Evolutionary conservation across 2,797 vertebrate genomes (phyloP).

Genomic region (Tapera naevia): DNA sequence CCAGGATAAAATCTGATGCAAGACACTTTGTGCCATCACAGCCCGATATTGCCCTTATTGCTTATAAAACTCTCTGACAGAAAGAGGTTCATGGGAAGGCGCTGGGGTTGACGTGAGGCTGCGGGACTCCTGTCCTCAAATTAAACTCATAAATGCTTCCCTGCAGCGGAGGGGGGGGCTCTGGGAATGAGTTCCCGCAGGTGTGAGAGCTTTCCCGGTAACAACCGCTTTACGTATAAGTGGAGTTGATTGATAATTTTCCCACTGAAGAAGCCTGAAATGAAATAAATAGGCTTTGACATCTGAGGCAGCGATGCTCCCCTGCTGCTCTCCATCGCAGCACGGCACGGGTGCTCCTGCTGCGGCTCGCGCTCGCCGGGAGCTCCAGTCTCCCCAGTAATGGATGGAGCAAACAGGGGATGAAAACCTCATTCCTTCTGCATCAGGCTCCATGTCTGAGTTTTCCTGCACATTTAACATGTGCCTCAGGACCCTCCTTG

Average conservation of each 20-base stretch:
- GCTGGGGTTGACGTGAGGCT: neutral
- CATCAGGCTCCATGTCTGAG: too few relatives aligned
- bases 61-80: neutral
- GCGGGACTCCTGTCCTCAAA: neutral
- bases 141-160: neutral
- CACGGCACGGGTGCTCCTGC: neutral
- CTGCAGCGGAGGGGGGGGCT: neutral
- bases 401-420: rapidly evolving
- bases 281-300: neutral
- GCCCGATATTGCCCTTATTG: rapidly evolving
- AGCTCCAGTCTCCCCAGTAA: neutral
- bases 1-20: rapidly evolving
- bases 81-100: rapidly evolving
- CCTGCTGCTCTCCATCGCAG: neutral
- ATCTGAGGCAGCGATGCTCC: neutral
- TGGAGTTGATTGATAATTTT: neutral
- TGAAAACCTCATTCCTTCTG: neutral
- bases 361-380: rapidly evolving
- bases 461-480: neutral
- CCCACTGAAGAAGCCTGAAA: neutral
- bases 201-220: neutral
- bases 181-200: too few relatives aligned
- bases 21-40: rapidly evolving
- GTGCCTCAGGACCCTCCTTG: neutral
- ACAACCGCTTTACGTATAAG: neutral